phyloP scores from a whole-genome alignment of 2,888 invertebrate genomes.

The Thymelicus lineola region DNA sequence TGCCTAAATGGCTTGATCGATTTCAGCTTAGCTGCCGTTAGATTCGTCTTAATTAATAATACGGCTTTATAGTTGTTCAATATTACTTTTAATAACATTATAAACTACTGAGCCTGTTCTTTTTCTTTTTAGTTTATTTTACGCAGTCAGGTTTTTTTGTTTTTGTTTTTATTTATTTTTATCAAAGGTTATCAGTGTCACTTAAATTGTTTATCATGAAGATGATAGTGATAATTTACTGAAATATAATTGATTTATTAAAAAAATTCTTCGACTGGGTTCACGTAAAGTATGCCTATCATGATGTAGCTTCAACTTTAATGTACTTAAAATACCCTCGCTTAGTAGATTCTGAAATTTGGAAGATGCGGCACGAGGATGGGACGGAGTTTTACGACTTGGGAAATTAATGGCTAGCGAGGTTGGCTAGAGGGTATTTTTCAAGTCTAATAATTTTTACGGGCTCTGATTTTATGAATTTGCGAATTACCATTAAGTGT shows the following conservation, averaged over 20 bases:
- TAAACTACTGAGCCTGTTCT: too few relatives aligned
- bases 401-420: constrained; percentile 33
- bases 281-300: constrained; percentile 12
- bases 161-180: too few relatives aligned
- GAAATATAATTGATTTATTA: not conserved
- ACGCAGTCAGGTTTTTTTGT: too few relatives aligned
- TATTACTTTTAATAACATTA: too few relatives aligned
- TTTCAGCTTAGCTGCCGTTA: too few relatives aligned
- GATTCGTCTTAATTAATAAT: too few relatives aligned
- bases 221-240: too few relatives aligned
- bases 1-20: too few relatives aligned
- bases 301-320: constrained; percentile 26
- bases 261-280: not conserved
- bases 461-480: constrained; percentile 34
- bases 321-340: constrained; percentile 32
- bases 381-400: constrained; percentile 35
- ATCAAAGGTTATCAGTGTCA: too few relatives aligned
- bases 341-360: constrained; percentile 34
- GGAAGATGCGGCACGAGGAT: constrained; percentile 25
- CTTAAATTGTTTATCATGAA: too few relatives aligned
- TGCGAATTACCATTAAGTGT: constrained; percentile 25
- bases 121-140: too few relatives aligned
- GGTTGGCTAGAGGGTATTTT: constrained; percentile 22
- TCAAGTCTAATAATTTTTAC: constrained; percentile 33
- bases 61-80: too few relatives aligned